These are phyloP conservation scores for Drosophila pachea DNA, from an alignment of 1,140 invertebrate species.

Conservation along the genomic window DNA sequence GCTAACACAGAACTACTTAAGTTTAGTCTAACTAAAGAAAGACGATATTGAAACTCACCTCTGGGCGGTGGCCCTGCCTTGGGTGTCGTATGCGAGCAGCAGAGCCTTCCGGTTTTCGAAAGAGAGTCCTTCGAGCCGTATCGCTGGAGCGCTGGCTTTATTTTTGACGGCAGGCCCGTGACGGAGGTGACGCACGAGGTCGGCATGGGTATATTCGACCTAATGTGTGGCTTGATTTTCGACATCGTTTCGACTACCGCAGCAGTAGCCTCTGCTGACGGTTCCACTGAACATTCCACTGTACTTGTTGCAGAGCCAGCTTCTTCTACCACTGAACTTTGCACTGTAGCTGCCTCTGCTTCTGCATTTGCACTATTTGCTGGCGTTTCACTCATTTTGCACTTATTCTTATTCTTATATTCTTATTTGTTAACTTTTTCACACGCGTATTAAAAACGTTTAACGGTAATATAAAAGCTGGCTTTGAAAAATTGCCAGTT, in stretches of 20 bases:
- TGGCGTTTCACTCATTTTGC: conserved; percentile 51
- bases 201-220: conserved; percentile 63
- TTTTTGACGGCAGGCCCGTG: conserved; percentile 57
- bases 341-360: conserved; percentile 6
- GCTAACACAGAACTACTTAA: conserved; percentile 45
- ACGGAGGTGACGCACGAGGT: conserved; percentile 33
- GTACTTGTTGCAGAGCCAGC: conserved; percentile 8
- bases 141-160: conserved; percentile 58
- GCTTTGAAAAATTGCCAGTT: conserved; percentile 19
- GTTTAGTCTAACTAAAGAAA: background rate
- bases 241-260: background rate
- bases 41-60: conserved; percentile 52
- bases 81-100: conserved; percentile 64
- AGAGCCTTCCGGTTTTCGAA: conserved; percentile 70
- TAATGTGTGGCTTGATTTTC: conserved; percentile 34
- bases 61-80: conserved; percentile 71
- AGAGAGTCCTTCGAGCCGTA: conserved; percentile 56
- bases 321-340: background rate
- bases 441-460: conserved; percentile 56
- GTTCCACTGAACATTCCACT: conserved; percentile 7
- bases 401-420: conserved; percentile 35
- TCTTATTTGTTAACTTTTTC: conserved; percentile 24
- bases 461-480: conserved; percentile 42
- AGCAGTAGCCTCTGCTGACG: conserved; percentile 7
- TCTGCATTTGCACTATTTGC: conserved; percentile 19